Conservation (phyloP, 1,140 invertebrate species). For the Apis dorsata region DNA sequence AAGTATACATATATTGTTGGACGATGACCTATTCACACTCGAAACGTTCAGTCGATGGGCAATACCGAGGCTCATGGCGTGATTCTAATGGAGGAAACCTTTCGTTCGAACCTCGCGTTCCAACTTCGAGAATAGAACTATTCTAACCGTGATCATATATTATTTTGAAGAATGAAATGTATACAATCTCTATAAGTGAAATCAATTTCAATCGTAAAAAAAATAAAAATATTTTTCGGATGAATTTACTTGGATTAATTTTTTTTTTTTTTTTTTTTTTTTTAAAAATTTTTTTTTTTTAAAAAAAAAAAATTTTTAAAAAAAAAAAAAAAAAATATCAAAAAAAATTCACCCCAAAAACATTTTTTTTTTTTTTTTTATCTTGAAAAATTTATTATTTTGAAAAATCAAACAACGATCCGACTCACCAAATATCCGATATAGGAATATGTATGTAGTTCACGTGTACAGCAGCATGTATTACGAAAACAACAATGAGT, state of each 20-base stretch:
- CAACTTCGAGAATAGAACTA: neutral
- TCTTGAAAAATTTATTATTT: neutral
- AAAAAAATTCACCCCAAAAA: no score
- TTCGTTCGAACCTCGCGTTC: neutral
- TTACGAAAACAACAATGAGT: constrained; percentile 27
- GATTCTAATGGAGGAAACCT: neutral
- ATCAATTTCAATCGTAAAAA: neutral
- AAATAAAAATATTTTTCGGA: neutral
- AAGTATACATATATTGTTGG: neutral
- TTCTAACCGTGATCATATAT: no score
- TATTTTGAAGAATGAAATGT: no score
- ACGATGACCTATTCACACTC: constrained; percentile 12
- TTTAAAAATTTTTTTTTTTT: neutral
- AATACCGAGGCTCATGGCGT: neutral
- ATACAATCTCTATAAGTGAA: no score
- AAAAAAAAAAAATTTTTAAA: no score
- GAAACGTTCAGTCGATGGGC: neutral
- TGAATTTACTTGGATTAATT: neutral
- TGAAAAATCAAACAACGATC: no score
- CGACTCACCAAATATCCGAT: neutral
- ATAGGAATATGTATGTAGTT: neutral
- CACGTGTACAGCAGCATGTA: constrained; percentile 1
- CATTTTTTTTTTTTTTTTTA: neutral
- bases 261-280: neutral
- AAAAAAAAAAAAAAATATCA: no score